Conservation (phyloP, 1,140 invertebrate genomes). For the Amyelois transitella region DNA sequence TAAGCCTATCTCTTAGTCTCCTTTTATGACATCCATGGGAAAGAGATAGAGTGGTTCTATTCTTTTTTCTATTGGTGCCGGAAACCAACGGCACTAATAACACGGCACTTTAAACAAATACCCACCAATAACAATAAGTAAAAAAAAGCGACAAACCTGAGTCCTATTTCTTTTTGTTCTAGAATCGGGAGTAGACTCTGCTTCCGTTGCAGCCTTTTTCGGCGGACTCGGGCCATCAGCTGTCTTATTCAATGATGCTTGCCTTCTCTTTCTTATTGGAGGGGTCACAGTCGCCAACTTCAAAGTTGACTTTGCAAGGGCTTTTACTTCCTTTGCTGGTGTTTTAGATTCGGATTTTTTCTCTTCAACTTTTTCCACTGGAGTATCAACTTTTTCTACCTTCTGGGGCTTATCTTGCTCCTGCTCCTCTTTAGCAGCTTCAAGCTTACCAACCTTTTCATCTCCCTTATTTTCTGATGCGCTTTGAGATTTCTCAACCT, state of each 20-base stretch:
- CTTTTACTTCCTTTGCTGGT: conserved; percentile 42
- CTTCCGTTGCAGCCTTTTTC: conserved; percentile 43
- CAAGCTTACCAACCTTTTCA: conserved; percentile 23
- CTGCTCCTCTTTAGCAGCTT: conserved; percentile 38
- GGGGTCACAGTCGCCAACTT: conserved; percentile 74
- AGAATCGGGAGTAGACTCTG: conserved; percentile 48
- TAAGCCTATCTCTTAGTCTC: too few relatives aligned
- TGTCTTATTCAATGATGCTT: conserved; percentile 51
- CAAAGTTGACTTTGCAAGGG: conserved; percentile 65
- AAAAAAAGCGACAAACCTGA: conserved; percentile 44
- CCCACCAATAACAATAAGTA: not conserved
- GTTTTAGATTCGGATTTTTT: conserved; percentile 47
- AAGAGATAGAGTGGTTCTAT: too few relatives aligned
- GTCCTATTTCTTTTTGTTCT: conserved; percentile 69
- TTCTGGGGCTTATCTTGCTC: conserved; percentile 27
- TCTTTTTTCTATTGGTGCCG: too few relatives aligned
- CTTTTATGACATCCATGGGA: too few relatives aligned
- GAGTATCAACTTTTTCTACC: conserved; percentile 15
- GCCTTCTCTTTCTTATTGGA: conserved; percentile 68
- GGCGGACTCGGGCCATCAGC: conserved; percentile 48
- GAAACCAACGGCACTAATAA: too few relatives aligned
- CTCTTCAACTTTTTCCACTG: conserved; percentile 40
- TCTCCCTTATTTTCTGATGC: conserved; percentile 13
- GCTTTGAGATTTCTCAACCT: conserved; percentile 16
- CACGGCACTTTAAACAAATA: not conserved